phyloP scores from a whole-genome alignment of 1,140 invertebrate genomes.

The Eurytemora carolleeae region DNA sequence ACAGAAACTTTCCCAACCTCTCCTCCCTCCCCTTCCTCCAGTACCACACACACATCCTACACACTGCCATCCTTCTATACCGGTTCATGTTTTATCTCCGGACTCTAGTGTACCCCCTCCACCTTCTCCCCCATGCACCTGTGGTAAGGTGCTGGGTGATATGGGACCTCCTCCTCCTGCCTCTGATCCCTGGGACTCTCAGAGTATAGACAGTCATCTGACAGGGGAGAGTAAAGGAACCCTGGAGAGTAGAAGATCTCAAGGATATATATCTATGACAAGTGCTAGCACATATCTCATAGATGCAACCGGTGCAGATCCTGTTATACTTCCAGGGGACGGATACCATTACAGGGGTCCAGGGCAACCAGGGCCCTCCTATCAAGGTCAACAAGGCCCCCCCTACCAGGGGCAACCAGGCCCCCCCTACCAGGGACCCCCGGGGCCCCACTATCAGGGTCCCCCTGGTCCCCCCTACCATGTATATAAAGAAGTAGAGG shows the following conservation, averaged over 20 bases:
- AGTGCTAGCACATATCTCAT: not conserved
- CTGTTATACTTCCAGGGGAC: not conserved
- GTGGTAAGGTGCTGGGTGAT: not conserved
- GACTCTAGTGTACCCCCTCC: not conserved
- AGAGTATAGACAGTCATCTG: not conserved
- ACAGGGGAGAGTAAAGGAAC: not conserved
- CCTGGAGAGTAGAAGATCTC: not conserved
- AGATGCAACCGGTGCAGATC: not conserved
- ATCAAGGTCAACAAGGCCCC: too few relatives aligned
- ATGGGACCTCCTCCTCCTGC: not conserved
- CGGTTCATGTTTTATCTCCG: not conserved
- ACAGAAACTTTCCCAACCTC: not conserved
- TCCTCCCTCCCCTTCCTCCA: not conserved
- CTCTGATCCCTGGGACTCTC: not conserved
- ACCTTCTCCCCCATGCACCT: not conserved
- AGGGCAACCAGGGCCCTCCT: too few relatives aligned
- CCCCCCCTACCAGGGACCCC: too few relatives aligned
- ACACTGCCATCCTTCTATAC: not conserved
- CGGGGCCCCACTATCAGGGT: too few relatives aligned
- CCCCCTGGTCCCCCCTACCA: too few relatives aligned
- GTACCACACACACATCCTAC: not conserved
- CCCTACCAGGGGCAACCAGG: too few relatives aligned
- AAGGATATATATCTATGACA: not conserved
- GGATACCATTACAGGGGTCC: too few relatives aligned
- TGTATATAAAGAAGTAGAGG: too few relatives aligned